Evolutionary conservation across 1,140 invertebrate genomes (phyloP), one percentile per base, ranked within the genome.

Genomic region (Heterodera schachtii): DNA sequence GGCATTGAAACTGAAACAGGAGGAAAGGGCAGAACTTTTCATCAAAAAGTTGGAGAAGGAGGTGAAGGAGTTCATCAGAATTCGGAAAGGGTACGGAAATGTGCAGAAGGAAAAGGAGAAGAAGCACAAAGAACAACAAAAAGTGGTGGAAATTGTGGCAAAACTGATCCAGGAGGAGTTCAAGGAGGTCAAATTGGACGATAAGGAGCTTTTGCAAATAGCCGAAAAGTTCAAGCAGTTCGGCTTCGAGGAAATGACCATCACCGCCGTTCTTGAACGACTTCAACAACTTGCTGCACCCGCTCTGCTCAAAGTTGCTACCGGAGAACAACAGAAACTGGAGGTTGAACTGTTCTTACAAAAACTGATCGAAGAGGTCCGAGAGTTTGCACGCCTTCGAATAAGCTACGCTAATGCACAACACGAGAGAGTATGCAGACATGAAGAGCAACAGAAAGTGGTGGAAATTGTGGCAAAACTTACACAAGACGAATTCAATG

Each of bases 181-280:
- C 52, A 52, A 52, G 43, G 70, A 78, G 41, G 47, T 77, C 6
- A 49, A 16, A 16, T 6, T 64, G 9, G 60, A 2, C n/a, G 71
- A 9, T 3, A 41, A 7, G 49, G 21, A 43, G n/a, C n/a, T n/a
- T n/a, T 31, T 6, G 70, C 31, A n/a, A 73, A 73, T 19, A 11
- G 70, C 70, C 70, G 70, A 71, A 16, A 73, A 52, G 49, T 47
- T 74, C 73, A 74, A 74, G 73, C 47, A 74, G 73, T 52, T 57
- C 57, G 57, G 57, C 1, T 3, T 64, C 1, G 57, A 64, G 19
- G 49, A 52, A 9, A 16, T 8, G 13, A 75, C 49, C 9, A 16
- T 8, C 16, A 16, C 43, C 4, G 13, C 31, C 3, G 60, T 75
- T 3, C 0, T 52, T 52, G 49, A 41, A 11, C 49, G 2, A 11